Evolutionary conservation across 2,888 invertebrate species (phyloP).

Genomic region (Stenodema calcarata): DNA sequence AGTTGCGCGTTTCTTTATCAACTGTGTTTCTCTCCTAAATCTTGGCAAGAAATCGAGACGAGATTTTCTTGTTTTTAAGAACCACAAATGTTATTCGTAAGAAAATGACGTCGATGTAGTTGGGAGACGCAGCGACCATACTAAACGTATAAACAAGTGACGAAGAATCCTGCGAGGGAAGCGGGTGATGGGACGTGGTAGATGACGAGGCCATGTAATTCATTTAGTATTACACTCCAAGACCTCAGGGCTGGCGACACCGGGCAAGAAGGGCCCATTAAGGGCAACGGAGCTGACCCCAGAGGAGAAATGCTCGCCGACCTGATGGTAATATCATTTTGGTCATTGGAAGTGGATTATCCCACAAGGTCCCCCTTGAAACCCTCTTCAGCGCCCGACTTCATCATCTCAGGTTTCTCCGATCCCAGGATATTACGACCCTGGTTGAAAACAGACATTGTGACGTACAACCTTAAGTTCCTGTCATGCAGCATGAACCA

Average conservation of each 20-base stretch:
- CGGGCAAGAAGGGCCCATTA: not conserved
- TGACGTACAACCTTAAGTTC: too few species aligned
- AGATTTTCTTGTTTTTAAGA: too few species aligned
- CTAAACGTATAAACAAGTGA: not conserved
- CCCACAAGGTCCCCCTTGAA: not conserved
- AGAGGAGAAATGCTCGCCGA: not conserved
- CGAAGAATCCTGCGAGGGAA: not conserved
- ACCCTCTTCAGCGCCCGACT: not conserved
- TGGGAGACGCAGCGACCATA: not conserved
- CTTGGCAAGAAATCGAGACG: too few species aligned
- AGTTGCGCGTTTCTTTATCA: too few species aligned
- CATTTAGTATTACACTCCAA: not conserved
- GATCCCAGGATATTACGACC: too few species aligned
- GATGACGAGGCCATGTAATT: not conserved
- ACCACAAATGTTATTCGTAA: too few species aligned
- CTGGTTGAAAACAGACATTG: too few species aligned
- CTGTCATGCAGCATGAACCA: too few species aligned
- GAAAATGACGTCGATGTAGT: not conserved
- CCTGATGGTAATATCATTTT: conserved; percentile 8
- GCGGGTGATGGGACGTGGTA: too few species aligned
- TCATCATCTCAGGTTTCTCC: too few species aligned
- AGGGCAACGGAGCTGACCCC: not conserved
- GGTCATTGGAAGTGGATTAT: conserved; percentile 10
- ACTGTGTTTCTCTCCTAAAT: too few species aligned
- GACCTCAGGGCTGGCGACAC: not conserved